Percentiles rank a stretch among this genome's conserved stretches.
These are phyloP conservation scores for Circaetus cinerascens DNA, from an alignment of 2,113 vertebrate species.

Conservation along the genomic window DNA sequence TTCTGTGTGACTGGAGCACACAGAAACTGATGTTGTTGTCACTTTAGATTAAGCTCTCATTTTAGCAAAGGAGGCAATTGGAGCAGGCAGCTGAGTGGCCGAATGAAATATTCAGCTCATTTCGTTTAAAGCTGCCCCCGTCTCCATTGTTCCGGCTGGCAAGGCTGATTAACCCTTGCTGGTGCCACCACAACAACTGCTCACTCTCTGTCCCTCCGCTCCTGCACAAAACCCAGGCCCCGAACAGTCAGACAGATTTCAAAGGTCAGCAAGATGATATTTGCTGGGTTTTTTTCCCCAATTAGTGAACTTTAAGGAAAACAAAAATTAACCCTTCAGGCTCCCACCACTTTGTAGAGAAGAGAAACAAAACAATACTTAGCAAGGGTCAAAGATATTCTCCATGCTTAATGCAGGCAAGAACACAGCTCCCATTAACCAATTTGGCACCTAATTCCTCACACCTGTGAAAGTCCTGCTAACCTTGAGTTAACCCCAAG, in stretches of 20 bases:
- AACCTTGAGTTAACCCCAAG: not conserved
- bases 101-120: conserved; percentile 91
- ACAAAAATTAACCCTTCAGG: not conserved
- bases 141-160: conserved; percentile 80
- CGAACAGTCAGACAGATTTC: not conserved
- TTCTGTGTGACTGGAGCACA: conserved; percentile 86
- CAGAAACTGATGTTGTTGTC: conserved; percentile 91
- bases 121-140: conserved; percentile 82
- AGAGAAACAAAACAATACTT: not conserved
- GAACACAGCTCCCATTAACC: not conserved
- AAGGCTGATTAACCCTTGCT: conserved; percentile 73
- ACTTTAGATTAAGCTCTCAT: conserved; percentile 84
- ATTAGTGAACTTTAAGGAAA: not conserved
- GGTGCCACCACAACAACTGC: conserved; percentile 17
- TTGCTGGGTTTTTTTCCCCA: not conserved
- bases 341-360: not conserved
- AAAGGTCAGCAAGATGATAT: not conserved
- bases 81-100: conserved; percentile 83
- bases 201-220: not conserved
- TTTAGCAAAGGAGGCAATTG: conserved; percentile 80
- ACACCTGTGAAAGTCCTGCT: not conserved
- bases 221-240: rapidly evolving
- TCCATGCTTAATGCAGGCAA: not conserved
- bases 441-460: not conserved
- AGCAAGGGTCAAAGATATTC: not conserved